A percentile compares a stretch with the other conserved stretches of the same genome.
These are phyloP conservation scores for Benthosema pterotum DNA, from an alignment of 2,797 vertebrate genomes.

Conservation along the genomic window DNA sequence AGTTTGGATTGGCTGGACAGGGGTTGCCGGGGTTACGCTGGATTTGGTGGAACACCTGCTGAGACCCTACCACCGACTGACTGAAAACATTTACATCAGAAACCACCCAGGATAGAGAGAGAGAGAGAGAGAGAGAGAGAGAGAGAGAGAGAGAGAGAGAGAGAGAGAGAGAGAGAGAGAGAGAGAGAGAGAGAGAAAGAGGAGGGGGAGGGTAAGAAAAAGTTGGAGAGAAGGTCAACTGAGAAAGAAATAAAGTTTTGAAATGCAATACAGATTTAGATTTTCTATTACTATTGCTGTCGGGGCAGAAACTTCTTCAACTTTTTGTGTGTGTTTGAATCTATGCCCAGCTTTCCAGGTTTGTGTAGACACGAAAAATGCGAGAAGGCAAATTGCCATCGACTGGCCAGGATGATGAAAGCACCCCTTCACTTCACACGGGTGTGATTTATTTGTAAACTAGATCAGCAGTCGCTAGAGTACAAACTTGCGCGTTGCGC, in stretches of 20 bases:
- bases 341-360: too few relatives aligned
- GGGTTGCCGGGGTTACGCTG: slow-evolving; percentile 88
- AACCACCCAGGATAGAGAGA: slow-evolving; percentile 84
- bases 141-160: slow-evolving; percentile 1
- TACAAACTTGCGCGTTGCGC: too few relatives aligned
- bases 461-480: too few relatives aligned
- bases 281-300: too few relatives aligned
- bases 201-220: not conserved
- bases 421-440: too few relatives aligned
- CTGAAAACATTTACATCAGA: slow-evolving; percentile 98
- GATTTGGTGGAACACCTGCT: slow-evolving; percentile 98
- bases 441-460: too few relatives aligned
- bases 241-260: not conserved
- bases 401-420: too few relatives aligned
- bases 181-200: slow-evolving; percentile 11
- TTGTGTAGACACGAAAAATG: too few relatives aligned
- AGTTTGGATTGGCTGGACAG: slow-evolving; percentile 74
- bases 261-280: too few relatives aligned
- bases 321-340: too few relatives aligned
- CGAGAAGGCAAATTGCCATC: too few relatives aligned
- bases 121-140: slow-evolving; percentile 22
- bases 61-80: slow-evolving; percentile 95
- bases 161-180: not conserved
- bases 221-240: slow-evolving; percentile 8
- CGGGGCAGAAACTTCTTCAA: too few relatives aligned